Percentiles rank a stretch among this genome's conserved stretches.
Conservation (phyloP, 2,113 vertebrate genomes). For the Podiceps cristatus region DNA sequence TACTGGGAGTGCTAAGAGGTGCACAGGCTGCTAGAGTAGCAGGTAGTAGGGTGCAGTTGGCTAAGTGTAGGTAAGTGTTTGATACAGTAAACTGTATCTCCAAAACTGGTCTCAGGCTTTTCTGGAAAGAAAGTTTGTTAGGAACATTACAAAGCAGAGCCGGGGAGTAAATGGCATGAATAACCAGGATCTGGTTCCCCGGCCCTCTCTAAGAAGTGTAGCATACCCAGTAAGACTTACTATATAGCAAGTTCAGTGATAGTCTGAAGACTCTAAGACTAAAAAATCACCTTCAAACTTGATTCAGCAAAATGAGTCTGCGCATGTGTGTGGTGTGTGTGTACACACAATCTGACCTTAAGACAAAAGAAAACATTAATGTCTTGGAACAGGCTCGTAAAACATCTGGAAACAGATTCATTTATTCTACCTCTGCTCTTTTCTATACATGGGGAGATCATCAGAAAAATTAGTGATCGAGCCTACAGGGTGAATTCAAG, state of each 20-base stretch:
- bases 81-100: not conserved
- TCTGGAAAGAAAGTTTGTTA: not conserved
- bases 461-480: not conserved
- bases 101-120: not conserved
- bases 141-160: not conserved
- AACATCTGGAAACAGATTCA: fast-evolving
- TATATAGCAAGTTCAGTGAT: not conserved
- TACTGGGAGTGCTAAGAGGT: not conserved
- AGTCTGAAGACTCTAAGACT: not conserved
- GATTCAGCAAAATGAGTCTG: not conserved
- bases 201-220: not conserved
- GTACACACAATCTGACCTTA: not conserved
- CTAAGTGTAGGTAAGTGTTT: not conserved
- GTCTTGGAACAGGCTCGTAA: not conserved
- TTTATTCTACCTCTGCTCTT: not conserved
- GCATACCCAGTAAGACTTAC: not conserved
- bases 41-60: not conserved
- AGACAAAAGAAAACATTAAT: not conserved
- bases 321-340: fast-evolving
- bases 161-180: not conserved
- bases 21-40: not conserved
- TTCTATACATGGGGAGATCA: not conserved
- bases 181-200: not conserved
- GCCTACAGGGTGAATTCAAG: not conserved
- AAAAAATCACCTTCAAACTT: not conserved